These are phyloP conservation scores for Mirounga angustirostris DNA, from an alignment of 2,113 vertebrate genomes.

Conservation along the genomic window DNA sequence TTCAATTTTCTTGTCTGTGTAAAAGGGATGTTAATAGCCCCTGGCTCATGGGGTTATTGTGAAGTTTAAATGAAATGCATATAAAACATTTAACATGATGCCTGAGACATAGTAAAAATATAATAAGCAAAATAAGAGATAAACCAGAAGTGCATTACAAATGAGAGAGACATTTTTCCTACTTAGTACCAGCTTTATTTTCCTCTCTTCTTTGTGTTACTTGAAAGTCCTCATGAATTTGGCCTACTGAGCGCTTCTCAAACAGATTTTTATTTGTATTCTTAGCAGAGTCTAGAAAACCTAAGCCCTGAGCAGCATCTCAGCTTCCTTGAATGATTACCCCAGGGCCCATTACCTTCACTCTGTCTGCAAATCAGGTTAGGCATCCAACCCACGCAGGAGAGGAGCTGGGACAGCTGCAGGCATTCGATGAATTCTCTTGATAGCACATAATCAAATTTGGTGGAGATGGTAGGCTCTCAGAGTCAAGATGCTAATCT, in stretches of 20 bases:
- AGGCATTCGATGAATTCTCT: constrained; percentile 56
- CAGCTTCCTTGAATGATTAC: constrained; percentile 41
- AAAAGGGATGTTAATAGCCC: neutral
- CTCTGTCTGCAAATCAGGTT: constrained; percentile 59
- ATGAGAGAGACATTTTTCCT: neutral
- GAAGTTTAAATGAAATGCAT: constrained; percentile 26
- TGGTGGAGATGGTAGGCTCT: neutral
- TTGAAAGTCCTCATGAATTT: constrained; percentile 39
- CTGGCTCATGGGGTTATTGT: neutral
- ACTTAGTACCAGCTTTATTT: neutral
- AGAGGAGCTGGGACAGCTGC: constrained; percentile 57
- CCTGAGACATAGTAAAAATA: neutral
- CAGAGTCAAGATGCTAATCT: constrained; percentile 45
- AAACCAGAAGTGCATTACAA: constrained; percentile 7
- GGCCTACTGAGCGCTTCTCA: constrained; percentile 40
- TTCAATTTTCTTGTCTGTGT: neutral
- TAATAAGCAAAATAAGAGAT: constrained; percentile 44
- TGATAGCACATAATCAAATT: constrained; percentile 56
- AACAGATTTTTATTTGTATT: constrained; percentile 23
- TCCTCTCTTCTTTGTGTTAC: constrained; percentile 19
- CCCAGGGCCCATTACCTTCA: constrained; percentile 16
- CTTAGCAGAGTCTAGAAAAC: constrained; percentile 47
- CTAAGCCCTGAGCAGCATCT: constrained; percentile 17
- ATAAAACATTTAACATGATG: constrained; percentile 51
- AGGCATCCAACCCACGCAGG: neutral